phyloP scores from a whole-genome alignment of 2,888 invertebrate species.

The Girardia tigrina region DNA sequence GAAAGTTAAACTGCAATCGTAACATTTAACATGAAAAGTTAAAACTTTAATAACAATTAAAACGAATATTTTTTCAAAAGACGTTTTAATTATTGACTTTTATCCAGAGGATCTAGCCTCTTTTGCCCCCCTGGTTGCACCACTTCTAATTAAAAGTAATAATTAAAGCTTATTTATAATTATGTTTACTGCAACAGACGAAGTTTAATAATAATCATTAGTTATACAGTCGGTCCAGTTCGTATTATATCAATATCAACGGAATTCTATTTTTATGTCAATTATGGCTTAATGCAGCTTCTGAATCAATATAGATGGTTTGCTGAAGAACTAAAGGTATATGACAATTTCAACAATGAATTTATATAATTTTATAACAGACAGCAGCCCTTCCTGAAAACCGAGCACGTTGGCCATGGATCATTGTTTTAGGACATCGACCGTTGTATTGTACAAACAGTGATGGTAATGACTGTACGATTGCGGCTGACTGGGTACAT shows the following conservation, averaged over 20 bases:
- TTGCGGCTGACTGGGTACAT: slow-evolving; percentile 21
- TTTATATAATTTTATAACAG: slow-evolving; percentile 26
- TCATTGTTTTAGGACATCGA: slow-evolving; percentile 67
- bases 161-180: no score
- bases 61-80: no score
- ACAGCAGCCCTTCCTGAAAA: slow-evolving; percentile 56
- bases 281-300: slow-evolving; percentile 65
- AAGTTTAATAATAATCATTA: no score
- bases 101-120: no score
- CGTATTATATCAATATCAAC: slow-evolving; percentile 74
- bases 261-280: slow-evolving; percentile 74
- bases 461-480: slow-evolving; percentile 37
- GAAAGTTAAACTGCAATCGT: no score
- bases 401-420: slow-evolving; percentile 64
- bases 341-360: background rate
- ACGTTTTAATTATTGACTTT: no score
- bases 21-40: no score
- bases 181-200: no score
- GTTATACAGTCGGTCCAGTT: no score
- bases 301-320: slow-evolving; percentile 61
- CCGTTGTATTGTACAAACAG: slow-evolving; percentile 66
- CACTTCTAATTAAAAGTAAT: no score
- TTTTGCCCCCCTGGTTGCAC: no score
- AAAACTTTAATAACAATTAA: no score
- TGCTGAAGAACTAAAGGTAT: slow-evolving; percentile 61